Conservation (phyloP, 2,113 vertebrate species). For the Bagarius yarrelli region DNA sequence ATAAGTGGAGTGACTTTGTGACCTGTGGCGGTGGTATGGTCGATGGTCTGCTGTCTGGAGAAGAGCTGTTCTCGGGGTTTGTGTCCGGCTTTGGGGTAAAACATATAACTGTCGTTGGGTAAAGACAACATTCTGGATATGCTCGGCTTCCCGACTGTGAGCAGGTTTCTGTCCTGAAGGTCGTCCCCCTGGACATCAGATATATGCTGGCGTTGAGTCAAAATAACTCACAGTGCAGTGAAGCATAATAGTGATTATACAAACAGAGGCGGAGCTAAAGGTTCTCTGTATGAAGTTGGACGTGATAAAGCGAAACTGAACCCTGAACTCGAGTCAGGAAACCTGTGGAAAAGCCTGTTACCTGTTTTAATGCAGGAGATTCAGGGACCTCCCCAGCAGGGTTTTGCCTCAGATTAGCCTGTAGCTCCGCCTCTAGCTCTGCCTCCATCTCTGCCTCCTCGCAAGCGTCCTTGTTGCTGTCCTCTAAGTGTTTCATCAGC, state of each 20-base stretch:
- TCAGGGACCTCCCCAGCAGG: constrained; percentile 55
- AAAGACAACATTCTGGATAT: constrained; percentile 87
- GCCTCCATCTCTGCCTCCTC: constrained; percentile 91
- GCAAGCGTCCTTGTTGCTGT: constrained; percentile 95
- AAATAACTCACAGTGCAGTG: background rate
- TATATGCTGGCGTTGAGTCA: background rate
- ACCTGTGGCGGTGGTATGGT: constrained; percentile 28
- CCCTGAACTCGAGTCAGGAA: background rate
- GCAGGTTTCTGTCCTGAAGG: constrained; percentile 71
- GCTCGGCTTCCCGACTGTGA: constrained; percentile 76
- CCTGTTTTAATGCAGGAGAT: constrained; percentile 49
- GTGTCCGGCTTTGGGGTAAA: constrained; percentile 77
- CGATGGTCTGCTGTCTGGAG: constrained; percentile 25
- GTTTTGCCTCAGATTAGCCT: constrained; percentile 62
- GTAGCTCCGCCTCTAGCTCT: constrained; percentile 75
- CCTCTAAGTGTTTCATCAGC: constrained; percentile 97
- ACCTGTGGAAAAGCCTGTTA: constrained; percentile 2
- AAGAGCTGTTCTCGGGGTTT: constrained; percentile 55
- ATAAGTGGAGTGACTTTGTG: background rate
- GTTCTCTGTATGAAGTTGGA: no score
- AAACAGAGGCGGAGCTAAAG: no score
- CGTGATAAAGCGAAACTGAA: no score
- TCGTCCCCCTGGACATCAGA: constrained; percentile 62
- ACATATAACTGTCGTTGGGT: constrained; percentile 92
- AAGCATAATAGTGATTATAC: background rate